Evolutionary conservation across 1,140 invertebrate genomes (phyloP).

Genomic region (Drosophila seguyi): DNA sequence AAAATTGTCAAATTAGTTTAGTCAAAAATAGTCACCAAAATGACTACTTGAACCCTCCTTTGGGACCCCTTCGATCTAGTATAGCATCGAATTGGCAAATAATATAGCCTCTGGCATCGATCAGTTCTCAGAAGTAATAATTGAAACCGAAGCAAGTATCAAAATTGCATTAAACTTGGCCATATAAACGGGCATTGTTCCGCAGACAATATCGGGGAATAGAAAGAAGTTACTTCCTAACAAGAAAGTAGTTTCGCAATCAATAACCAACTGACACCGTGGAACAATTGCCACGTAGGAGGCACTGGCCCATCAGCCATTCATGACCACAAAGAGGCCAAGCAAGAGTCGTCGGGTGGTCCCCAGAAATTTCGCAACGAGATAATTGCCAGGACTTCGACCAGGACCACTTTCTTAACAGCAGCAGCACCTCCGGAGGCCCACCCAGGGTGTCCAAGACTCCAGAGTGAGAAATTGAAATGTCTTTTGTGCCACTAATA

Average conservation of each 20-base stretch:
- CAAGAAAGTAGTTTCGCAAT: conserved; percentile 78
- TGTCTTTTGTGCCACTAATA: conserved; percentile 76
- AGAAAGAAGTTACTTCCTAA: conserved; percentile 59
- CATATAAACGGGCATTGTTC: conserved; percentile 47
- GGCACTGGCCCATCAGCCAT: conserved; percentile 64
- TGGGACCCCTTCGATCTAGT: background rate
- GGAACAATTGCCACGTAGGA: conserved; percentile 71
- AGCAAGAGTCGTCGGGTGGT: conserved; percentile 75
- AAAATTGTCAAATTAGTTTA: no score
- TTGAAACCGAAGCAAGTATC: conserved; percentile 33
- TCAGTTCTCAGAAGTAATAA: conserved; percentile 44
- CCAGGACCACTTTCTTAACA: conserved; percentile 36
- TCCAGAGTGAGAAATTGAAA: conserved; percentile 65
- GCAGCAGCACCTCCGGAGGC: conserved; percentile 18
- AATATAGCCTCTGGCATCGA: background rate
- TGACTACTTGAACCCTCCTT: background rate
- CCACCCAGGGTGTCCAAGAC: conserved; percentile 58
- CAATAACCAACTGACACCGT: conserved; percentile 63
- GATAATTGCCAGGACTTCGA: conserved; percentile 58
- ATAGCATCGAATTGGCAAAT: background rate
- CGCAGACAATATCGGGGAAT: conserved; percentile 32
- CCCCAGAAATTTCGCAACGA: conserved; percentile 67
- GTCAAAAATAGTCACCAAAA: no score
- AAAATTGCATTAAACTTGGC: conserved; percentile 42
- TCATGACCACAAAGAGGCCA: conserved; percentile 80